phyloP scores from a whole-genome alignment of 1,140 invertebrate genomes.

The Zaprionus inermis region DNA sequence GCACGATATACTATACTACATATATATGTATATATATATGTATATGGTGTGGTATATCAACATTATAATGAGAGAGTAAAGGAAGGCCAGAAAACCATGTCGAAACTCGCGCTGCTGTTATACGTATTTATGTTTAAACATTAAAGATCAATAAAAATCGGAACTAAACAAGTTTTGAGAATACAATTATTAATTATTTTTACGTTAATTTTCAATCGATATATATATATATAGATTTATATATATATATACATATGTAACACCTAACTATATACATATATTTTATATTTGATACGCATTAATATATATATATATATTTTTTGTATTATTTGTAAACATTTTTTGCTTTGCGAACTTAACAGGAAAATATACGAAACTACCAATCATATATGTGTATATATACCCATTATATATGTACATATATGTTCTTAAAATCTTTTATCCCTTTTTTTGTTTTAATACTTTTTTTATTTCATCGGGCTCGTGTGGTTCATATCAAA shows the following conservation, averaged over 20 bases:
- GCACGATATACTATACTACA: background rate
- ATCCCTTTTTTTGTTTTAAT: conserved; percentile 13
- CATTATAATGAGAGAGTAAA: conserved; percentile 11
- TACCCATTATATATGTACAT: conserved; percentile 20
- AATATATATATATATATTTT: conserved; percentile 6
- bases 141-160: conserved; percentile 9
- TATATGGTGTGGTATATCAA: background rate
- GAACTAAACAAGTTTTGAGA: conserved; percentile 13
- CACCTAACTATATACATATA: conserved; percentile 3
- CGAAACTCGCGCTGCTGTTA: conserved; percentile 50
- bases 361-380: conserved; percentile 20
- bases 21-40: too few relatives aligned
- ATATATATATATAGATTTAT: conserved; percentile 9
- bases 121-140: conserved; percentile 35
- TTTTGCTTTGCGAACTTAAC: conserved; percentile 33
- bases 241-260: conserved; percentile 7
- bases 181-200: conserved; percentile 22
- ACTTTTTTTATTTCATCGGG: conserved; percentile 12
- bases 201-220: conserved; percentile 9
- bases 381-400: conserved; percentile 16
- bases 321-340: conserved; percentile 7
- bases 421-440: conserved; percentile 34
- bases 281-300: conserved; percentile 4
- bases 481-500: conserved; percentile 59
- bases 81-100: conserved; percentile 44